Evolutionary conservation across 2,888 invertebrate genomes (phyloP).

Genomic region (Caenorhabditis uteleia): DNA sequence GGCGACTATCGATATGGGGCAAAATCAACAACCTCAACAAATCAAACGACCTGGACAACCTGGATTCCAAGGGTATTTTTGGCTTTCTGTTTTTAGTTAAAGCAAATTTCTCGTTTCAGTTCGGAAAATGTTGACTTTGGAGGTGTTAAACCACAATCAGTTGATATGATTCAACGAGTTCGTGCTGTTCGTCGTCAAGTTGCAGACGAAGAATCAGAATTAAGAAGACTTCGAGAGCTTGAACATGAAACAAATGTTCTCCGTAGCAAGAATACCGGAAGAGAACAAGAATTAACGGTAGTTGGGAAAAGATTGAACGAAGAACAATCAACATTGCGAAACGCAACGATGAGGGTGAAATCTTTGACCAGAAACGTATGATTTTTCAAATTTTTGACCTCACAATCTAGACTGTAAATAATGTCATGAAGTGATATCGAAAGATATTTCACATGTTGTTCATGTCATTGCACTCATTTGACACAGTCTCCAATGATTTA

Average conservation of each 20-base stretch:
- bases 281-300: slow-evolving; percentile 35
- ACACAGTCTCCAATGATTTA: too few species aligned
- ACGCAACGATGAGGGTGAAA: slow-evolving; percentile 97
- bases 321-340: slow-evolving; percentile 70
- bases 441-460: too few species aligned
- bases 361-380: slow-evolving; percentile 78
- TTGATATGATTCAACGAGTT: slow-evolving; percentile 33
- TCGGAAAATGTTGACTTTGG: slow-evolving; percentile 16
- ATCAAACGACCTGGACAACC: background rate
- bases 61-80: too few species aligned
- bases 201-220: slow-evolving; percentile 60
- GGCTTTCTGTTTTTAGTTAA: too few species aligned
- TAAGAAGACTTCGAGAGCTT: slow-evolving; percentile 44
- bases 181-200: slow-evolving; percentile 53
- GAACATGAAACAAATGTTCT: slow-evolving; percentile 47
- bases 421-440: too few species aligned
- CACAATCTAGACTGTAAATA: too few species aligned
- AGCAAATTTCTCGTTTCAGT: too few species aligned
- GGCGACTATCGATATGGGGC: background rate
- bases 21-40: background rate
- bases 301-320: slow-evolving; percentile 39
- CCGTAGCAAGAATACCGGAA: slow-evolving; percentile 31
- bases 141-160: slow-evolving; percentile 16
- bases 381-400: background rate
- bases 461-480: too few species aligned